Evolutionary conservation across 2,113 vertebrate species (phyloP).

Genomic region (Menidia beryllina): DNA sequence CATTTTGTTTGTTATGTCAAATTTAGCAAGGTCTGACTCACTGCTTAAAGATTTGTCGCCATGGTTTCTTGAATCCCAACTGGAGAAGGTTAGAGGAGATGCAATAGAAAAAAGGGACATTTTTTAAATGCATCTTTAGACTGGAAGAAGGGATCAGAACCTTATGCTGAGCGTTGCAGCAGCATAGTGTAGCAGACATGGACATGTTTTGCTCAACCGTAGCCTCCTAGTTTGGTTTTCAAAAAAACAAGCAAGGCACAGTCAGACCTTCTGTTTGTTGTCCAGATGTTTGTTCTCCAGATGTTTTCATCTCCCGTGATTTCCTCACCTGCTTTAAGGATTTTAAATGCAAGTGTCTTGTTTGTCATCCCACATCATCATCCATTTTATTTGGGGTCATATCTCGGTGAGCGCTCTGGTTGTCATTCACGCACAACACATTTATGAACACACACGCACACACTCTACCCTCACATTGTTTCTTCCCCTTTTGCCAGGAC

Average conservation of each 20-base stretch:
- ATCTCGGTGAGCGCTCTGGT: conserved; percentile 65
- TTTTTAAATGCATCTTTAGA: not conserved
- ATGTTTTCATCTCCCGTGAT: conserved; percentile 39
- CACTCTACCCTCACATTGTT: conserved; percentile 22
- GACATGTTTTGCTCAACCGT: conserved; percentile 21
- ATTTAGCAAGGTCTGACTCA: conserved; percentile 50
- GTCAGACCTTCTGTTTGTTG: conserved; percentile 48
- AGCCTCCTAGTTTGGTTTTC: conserved; percentile 29
- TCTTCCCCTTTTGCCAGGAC: conserved; percentile 25
- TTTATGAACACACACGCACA: conserved; percentile 19
- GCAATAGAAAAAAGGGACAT: not conserved
- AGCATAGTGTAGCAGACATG: too few relatives aligned
- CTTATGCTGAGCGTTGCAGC: too few relatives aligned
- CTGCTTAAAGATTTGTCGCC: conserved; percentile 40
- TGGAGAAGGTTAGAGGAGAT: conserved; percentile 3
- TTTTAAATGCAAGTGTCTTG: conserved; percentile 28
- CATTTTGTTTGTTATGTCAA: conserved; percentile 29
- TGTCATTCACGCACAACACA: conserved; percentile 56
- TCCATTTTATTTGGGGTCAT: conserved; percentile 54
- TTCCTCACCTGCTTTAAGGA: conserved; percentile 47
- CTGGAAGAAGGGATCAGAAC: too few relatives aligned
- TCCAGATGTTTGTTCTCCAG: not conserved
- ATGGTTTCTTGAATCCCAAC: conserved; percentile 23
- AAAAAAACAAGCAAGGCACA: conserved; percentile 50
- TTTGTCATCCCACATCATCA: conserved; percentile 52